Evolutionary conservation across 2,888 invertebrate genomes (phyloP), one percentile per base, ranked within the genome.

Genomic region (Drosophila borealis): DNA sequence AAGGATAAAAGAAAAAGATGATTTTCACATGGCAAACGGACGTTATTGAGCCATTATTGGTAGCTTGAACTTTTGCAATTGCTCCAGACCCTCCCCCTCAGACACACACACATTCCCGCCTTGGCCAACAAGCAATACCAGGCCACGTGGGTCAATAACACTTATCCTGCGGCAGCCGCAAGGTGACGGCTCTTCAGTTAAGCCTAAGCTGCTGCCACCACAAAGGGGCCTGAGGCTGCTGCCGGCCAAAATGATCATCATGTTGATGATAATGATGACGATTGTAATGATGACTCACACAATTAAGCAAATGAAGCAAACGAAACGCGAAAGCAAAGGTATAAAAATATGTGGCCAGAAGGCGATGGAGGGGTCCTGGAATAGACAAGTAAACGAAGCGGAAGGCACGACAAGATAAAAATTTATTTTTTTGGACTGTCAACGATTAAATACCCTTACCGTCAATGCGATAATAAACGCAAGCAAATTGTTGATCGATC

Each of bases 271-370:
- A 59, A 53, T 56, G 13, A 54, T 37, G 25, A 55, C 66, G 46
- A 21, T 42, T 46, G 46, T 46, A 76, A 64, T 66, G 81, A 83
- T 88, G 88, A 90, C 74, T 88, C 89, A 85, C 83, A 91, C 90
- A 91, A 90, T 90, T 78, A 84, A 86, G 85, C 88, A 91, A 91
- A 90, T 90, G 90, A 90, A 90, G 87, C 74, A 85, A 84, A 69
- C 65, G 70, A 68, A 76, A 59, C 45, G 66, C 46, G 45, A 19
- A 53, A 59, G 33, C 33, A 59, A 64, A 51, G 54, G 57, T 75
- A 49, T 44, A 46, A 41, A 29, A 57, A 41, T 33, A 29, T 25
- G 29, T 14, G 25, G 6, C 19, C 10, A 21, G 37, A 17, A 41
- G 19, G 4, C 2, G 29, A 29, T 29, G 2, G 29, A 8, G 36